phyloP scores from a whole-genome alignment of 2,797 vertebrate genomes.

The Eulemur albifrons region DNA sequence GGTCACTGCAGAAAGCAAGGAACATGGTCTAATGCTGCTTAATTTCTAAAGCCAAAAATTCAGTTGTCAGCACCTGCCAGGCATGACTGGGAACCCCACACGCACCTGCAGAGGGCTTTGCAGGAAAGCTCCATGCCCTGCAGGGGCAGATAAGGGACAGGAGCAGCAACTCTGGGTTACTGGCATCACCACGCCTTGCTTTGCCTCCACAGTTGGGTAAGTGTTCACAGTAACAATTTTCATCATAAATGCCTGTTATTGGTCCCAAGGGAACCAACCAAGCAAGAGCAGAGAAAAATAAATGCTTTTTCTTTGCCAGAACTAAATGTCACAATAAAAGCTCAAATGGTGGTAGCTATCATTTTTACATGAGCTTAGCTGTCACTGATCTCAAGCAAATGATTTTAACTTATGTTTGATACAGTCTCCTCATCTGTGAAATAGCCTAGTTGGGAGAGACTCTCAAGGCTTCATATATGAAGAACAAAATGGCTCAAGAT shows the following conservation, averaged over 20 bases:
- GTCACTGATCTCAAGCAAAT: background rate
- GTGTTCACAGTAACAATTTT: background rate
- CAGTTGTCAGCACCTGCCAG: background rate
- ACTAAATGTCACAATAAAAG: conserved; percentile 39
- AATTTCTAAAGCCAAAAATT: background rate
- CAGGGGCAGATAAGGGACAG: background rate
- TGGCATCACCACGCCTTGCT: background rate
- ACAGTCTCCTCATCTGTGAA: conserved; percentile 3
- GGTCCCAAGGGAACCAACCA: conserved; percentile 13
- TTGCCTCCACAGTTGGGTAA: background rate
- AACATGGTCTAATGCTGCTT: background rate
- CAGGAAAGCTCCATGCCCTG: background rate
- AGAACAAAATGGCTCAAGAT: conserved; percentile 26
- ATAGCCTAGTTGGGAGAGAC: background rate
- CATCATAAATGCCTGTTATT: conserved; percentile 3
- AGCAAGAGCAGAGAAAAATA: conserved; percentile 31
- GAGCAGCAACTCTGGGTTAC: background rate
- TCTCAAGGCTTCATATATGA: background rate
- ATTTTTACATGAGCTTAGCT: background rate
- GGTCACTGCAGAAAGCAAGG: background rate
- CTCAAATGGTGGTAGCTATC: background rate
- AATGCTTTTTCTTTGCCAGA: conserved; percentile 20
- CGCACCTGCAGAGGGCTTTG: background rate
- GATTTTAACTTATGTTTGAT: background rate
- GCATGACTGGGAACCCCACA: background rate